Evolutionary conservation across 2,797 vertebrate genomes (phyloP).

Genomic region (Anguilla anguilla): DNA sequence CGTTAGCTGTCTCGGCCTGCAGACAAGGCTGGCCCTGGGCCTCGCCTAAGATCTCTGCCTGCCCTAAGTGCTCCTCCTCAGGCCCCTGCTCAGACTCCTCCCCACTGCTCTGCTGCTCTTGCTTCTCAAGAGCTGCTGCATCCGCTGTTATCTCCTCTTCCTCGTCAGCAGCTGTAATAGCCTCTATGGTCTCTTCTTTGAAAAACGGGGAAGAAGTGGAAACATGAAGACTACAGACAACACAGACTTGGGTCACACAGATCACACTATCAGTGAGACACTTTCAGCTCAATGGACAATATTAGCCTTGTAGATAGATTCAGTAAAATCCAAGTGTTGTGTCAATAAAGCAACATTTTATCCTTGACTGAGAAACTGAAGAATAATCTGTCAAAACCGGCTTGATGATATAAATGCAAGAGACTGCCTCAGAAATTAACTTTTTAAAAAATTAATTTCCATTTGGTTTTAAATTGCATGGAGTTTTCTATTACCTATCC

Average conservation of each 20-base stretch:
- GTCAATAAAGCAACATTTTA: neutral
- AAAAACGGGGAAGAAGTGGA: slow-evolving; percentile 85
- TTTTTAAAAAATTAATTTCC: neutral
- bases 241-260: slow-evolving; percentile 81
- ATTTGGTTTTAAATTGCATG: neutral
- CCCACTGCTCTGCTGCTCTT: slow-evolving; percentile 78
- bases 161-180: slow-evolving; percentile 79
- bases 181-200: slow-evolving; percentile 86
- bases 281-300: slow-evolving; percentile 66
- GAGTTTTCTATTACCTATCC: neutral
- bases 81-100: slow-evolving; percentile 79
- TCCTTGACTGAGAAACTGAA: neutral
- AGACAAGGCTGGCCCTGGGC: slow-evolving; percentile 72
- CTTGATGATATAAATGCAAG: neutral
- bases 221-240: slow-evolving; percentile 87
- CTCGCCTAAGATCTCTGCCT: slow-evolving; percentile 75
- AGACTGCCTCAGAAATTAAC: neutral
- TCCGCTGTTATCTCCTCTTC: slow-evolving; percentile 80
- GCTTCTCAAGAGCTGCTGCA: slow-evolving; percentile 84
- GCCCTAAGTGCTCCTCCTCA: slow-evolving; percentile 75
- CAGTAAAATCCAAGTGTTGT: neutral
- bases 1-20: slow-evolving; percentile 76
- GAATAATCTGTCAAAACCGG: neutral
- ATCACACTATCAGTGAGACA: slow-evolving; percentile 65
- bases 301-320: neutral